phyloP scores from a whole-genome alignment of 2,888 invertebrate species.

The Hesperia comma region DNA sequence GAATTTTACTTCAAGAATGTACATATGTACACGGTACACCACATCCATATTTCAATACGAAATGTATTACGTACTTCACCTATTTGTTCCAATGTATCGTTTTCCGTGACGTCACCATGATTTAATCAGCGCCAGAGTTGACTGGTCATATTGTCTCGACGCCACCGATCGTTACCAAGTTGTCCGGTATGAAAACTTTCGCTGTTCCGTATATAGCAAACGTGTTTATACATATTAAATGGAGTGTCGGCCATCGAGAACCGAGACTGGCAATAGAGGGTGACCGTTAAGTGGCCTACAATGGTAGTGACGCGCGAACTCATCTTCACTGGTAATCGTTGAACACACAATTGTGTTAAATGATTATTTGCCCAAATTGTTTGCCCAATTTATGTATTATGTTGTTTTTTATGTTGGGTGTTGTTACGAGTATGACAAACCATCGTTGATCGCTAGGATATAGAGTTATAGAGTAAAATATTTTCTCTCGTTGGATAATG shows the following conservation, averaged over 20 bases:
- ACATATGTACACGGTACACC: too few species aligned
- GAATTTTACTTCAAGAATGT: too few species aligned
- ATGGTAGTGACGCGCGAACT: conserved; percentile 25
- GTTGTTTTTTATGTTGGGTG: neutral
- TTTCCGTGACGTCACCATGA: too few species aligned
- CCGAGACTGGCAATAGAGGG: neutral
- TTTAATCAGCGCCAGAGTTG: too few species aligned
- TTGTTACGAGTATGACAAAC: neutral
- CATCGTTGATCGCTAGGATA: too few species aligned
- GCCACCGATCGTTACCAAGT: too few species aligned
- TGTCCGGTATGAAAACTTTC: neutral
- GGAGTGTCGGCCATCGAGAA: neutral
- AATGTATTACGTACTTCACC: too few species aligned
- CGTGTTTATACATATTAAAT: neutral
- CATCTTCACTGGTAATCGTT: conserved; percentile 4
- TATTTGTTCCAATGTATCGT: too few species aligned
- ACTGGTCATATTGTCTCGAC: too few species aligned
- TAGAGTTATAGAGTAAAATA: too few species aligned
- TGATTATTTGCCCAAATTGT: neutral
- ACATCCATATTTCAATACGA: too few species aligned
- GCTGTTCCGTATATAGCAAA: conserved; percentile 1
- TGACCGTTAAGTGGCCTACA: conserved; percentile 34
- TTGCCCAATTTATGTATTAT: neutral
- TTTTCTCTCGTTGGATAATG: too few species aligned
- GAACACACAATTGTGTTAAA: neutral